Base-by-base conservation (phyloP, 37 sponge, comb jelly and placozoan species). In the Crambe crambe region DNA sequence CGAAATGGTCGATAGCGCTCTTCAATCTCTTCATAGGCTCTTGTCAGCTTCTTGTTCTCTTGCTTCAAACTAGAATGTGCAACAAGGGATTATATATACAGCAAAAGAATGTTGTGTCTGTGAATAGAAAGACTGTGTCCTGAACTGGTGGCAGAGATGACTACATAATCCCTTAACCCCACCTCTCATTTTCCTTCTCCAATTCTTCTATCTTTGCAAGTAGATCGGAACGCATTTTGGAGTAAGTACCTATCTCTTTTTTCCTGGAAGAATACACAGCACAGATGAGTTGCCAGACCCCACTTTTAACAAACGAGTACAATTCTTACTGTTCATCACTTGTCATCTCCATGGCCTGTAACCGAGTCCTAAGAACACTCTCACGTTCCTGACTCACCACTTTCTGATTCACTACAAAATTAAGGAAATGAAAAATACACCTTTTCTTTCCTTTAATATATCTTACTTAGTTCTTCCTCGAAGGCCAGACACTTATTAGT, bases 1-100 rank as follows among this genome's bases (percentile, higher is more conserved):
- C 76, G 42, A 0, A 69, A 89, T 3, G 90, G 90, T 42, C 58
- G 37, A 36, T 70, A 89, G 58, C 72, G 85, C 72, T 80, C 76
- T 41, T 85, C 70, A 21, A 89, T 57, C 9, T 47, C 80, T 20
- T 58, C 61, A 70, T 85, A 79, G 10, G 74, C 86, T 27, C 27
- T 51, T 37, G 64, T 43, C 67, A 79, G 15, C 42, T 65, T 39
- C 57, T 86, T 63, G 25, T 78, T 86, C 74, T 86, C 80, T 31
- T 26, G 23, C 35, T 31, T 18, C 17, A 85, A 31, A 29, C 84
- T 75, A 68, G 15, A 12, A 58, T 3, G 26, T 26, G 2, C 20
- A 23, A 0, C 60, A n/a, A n/a, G n/a, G n/a, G n/a, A n/a, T n/a
- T n/a, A n/a, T n/a, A n/a, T n/a, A n/a, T n/a, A n/a, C n/a, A n/a